Percentiles rank a stretch among this genome's conserved stretches.
phyloP scores from a whole-genome alignment of 1,140 invertebrate species.

The Listronotus bonariensis region DNA sequence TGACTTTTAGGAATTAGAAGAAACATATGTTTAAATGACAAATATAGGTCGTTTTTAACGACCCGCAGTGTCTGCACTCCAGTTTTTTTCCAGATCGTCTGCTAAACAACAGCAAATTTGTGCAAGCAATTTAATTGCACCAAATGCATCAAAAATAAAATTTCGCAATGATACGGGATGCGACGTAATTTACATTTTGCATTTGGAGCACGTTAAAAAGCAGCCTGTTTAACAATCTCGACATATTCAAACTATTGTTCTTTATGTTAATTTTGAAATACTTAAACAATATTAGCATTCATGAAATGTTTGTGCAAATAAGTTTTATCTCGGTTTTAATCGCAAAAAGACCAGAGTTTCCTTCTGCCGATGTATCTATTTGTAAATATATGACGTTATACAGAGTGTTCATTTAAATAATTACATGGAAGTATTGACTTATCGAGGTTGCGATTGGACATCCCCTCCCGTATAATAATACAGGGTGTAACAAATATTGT shows the following conservation, averaged over 20 bases:
- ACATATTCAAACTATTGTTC: slow-evolving; percentile 20
- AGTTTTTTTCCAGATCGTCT: too few relatives aligned
- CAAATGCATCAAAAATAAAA: too few relatives aligned
- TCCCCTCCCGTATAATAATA: too few relatives aligned
- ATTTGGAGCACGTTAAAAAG: slow-evolving; percentile 18
- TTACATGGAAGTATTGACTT: neutral
- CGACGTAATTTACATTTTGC: slow-evolving; percentile 13
- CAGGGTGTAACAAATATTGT: too few relatives aligned
- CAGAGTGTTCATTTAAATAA: neutral
- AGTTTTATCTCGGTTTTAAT: slow-evolving; percentile 8
- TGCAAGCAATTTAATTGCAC: too few relatives aligned
- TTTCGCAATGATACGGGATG: too few relatives aligned
- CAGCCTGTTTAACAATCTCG: slow-evolving; percentile 14
- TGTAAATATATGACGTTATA: slow-evolving; percentile 5
- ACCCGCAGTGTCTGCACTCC: too few relatives aligned
- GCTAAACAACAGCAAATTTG: too few relatives aligned
- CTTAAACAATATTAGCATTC: slow-evolving; percentile 11
- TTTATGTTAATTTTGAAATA: slow-evolving; percentile 22
- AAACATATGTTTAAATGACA: too few relatives aligned
- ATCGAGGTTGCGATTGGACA: too few relatives aligned
- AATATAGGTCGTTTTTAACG: too few relatives aligned
- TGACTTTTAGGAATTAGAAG: too few relatives aligned
- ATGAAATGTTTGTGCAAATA: slow-evolving; percentile 16
- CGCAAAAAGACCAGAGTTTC: slow-evolving; percentile 13
- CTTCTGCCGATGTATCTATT: slow-evolving; percentile 4